Conservation (phyloP, 2,113 vertebrate species). For the Synodontis membranacea region DNA sequence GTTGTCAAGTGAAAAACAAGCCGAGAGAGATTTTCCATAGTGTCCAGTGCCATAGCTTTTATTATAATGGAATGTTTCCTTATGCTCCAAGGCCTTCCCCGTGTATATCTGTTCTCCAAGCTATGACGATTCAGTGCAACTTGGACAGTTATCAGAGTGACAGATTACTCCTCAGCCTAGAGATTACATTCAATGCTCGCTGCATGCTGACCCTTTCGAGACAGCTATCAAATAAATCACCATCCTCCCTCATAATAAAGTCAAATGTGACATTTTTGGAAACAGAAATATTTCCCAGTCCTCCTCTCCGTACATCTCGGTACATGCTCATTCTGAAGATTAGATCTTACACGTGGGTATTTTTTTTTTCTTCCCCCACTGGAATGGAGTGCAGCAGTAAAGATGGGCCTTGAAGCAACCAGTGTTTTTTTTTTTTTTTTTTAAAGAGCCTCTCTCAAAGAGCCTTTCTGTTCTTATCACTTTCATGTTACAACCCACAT, state of each 20-base stretch:
- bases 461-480: conserved; percentile 5
- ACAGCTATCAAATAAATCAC: conserved; percentile 37
- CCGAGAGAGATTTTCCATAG: conserved; percentile 15
- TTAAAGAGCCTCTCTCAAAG: neutral
- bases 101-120: conserved; percentile 42
- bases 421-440: conserved; percentile 6
- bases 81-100: neutral
- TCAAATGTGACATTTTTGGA: conserved; percentile 25
- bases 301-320: conserved; percentile 2
- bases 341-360: neutral
- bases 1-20: conserved; percentile 8
- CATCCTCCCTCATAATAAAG: conserved; percentile 21
- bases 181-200: neutral
- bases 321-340: conserved; percentile 16
- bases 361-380: neutral
- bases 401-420: conserved; percentile 1
- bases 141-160: conserved; percentile 13
- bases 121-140: conserved; percentile 34
- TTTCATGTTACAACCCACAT: neutral
- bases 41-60: conserved; percentile 35
- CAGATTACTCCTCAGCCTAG: conserved; percentile 25
- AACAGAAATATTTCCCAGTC: neutral
- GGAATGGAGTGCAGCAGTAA: neutral
- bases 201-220: conserved; percentile 11
- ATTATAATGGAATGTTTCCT: conserved; percentile 45